A percentile compares a stretch with the other conserved stretches of the same genome.
phyloP scores from a whole-genome alignment of 2,797 vertebrate species.

The Discoglossus pictus region DNA sequence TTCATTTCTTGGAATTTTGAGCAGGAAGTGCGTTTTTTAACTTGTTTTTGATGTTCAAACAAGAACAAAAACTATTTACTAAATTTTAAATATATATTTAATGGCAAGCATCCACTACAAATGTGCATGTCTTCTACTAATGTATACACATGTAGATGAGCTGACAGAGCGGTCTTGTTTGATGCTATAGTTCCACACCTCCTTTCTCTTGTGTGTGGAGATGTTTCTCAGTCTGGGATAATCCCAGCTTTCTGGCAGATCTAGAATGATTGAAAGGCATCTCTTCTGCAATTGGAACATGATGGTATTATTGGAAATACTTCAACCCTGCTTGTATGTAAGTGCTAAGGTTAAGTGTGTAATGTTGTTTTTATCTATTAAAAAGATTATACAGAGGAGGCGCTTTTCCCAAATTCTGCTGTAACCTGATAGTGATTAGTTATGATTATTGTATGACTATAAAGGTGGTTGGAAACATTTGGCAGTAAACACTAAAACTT shows the following conservation, averaged over 20 bases:
- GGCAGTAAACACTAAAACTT: constrained; percentile 25
- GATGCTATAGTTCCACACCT: too few relatives aligned
- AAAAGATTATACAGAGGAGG: constrained; percentile 35
- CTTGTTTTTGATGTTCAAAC: too few relatives aligned
- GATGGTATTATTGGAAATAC: constrained; percentile 23
- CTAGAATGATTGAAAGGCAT: constrained; percentile 1
- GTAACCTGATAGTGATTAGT: constrained; percentile 41
- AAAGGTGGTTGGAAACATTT: constrained; percentile 34
- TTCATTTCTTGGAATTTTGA: too few relatives aligned
- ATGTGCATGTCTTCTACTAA: too few relatives aligned
- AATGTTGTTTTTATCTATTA: constrained; percentile 43
- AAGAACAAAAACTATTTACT: too few relatives aligned
- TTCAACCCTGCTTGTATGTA: constrained; percentile 7
- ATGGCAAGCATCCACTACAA: too few relatives aligned
- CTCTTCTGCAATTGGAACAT: constrained; percentile 10
- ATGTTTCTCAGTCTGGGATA: background rate
- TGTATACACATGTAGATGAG: too few relatives aligned
- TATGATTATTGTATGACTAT: constrained; percentile 33
- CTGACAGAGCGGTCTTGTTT: too few relatives aligned
- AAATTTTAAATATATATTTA: too few relatives aligned
- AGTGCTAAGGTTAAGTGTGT: constrained; percentile 18
- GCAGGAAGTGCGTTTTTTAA: too few relatives aligned
- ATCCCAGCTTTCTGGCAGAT: background rate
- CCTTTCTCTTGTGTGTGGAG: too few relatives aligned
- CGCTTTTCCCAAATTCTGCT: constrained; percentile 39